Percentiles rank a stretch among this genome's conserved stretches.
These are phyloP conservation scores for Meiosimyza decipiens DNA, from an alignment of 2,888 invertebrate species.

Conservation along the genomic window DNA sequence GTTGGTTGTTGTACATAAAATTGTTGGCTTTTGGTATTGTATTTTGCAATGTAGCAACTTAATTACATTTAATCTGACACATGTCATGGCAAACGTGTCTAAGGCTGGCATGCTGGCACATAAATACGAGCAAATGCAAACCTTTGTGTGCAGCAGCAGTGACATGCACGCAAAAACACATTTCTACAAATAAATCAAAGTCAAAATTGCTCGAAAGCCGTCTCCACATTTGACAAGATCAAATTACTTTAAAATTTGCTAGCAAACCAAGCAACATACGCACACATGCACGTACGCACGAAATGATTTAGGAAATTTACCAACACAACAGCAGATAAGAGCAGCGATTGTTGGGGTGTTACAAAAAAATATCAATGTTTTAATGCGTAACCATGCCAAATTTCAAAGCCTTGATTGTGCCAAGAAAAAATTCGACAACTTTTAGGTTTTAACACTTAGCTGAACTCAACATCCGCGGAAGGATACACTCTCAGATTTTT, in stretches of 20 bases:
- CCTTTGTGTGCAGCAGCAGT: background rate
- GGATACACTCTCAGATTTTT: too few species aligned
- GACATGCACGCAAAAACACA: constrained; percentile 42
- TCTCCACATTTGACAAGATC: constrained; percentile 37
- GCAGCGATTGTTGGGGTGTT: too few species aligned
- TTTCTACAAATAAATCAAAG: constrained; percentile 38
- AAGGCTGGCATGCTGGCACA: background rate
- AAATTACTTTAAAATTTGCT: constrained; percentile 38
- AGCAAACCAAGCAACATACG: constrained; percentile 7
- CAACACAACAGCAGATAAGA: too few species aligned
- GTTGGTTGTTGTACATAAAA: background rate
- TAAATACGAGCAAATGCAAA: background rate
- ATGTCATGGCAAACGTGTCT: constrained; percentile 33
- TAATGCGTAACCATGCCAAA: too few species aligned
- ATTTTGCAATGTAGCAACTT: constrained; percentile 29
- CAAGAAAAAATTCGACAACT: too few species aligned
- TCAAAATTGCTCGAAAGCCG: constrained; percentile 33
- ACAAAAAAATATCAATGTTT: too few species aligned
- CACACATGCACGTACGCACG: too few species aligned
- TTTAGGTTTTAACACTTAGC: too few species aligned
- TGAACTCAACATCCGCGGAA: too few species aligned
- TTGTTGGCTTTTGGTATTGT: constrained; percentile 1
- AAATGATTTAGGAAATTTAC: too few species aligned
- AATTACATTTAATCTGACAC: constrained; percentile 40
- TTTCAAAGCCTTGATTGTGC: too few species aligned